phyloP scores from a whole-genome alignment of 2,888 invertebrate genomes.

The Uropetala carovei region DNA sequence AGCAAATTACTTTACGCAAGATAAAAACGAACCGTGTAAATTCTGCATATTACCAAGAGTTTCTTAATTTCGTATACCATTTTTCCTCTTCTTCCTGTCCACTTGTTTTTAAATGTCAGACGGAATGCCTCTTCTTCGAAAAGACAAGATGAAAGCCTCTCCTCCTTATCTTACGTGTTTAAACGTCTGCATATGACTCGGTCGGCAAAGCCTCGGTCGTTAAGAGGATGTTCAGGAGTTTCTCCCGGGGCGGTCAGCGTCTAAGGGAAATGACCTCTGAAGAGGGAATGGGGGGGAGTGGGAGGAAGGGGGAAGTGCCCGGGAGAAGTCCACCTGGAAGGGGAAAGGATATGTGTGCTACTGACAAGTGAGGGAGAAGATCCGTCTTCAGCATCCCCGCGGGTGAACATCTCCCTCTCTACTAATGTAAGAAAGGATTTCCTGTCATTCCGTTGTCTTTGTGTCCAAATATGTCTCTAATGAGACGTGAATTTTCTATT shows the following conservation, averaged over 20 bases:
- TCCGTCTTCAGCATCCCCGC: slow-evolving; percentile 16
- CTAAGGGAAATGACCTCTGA: slow-evolving; percentile 9
- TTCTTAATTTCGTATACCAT: too few relatives aligned
- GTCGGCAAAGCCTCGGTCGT: not conserved
- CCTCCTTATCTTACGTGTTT: not conserved
- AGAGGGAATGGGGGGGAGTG: too few relatives aligned
- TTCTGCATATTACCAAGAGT: too few relatives aligned
- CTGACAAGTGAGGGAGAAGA: slow-evolving; percentile 19
- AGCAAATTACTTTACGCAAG: too few relatives aligned
- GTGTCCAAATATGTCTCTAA: slow-evolving; percentile 45
- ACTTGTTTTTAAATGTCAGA: not conserved
- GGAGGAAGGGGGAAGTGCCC: not conserved
- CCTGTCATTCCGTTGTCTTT: slow-evolving; percentile 33
- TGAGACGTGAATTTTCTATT: slow-evolving; percentile 31
- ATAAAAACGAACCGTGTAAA: too few relatives aligned
- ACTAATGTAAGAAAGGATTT: slow-evolving; percentile 15
- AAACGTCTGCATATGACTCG: not conserved
- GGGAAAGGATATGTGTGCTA: not conserved
- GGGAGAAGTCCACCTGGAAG: not conserved
- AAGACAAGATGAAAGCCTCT: slow-evolving; percentile 13
- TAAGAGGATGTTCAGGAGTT: slow-evolving; percentile 45
- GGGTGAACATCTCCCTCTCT: not conserved
- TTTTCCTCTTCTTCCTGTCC: not conserved
- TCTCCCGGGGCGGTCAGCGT: slow-evolving; percentile 33
- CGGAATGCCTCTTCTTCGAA: not conserved